Percentiles rank a stretch among this genome's conserved stretches.
These are phyloP conservation scores for Turnix velox DNA, from an alignment of 2,113 vertebrate genomes.

Conservation along the genomic window DNA sequence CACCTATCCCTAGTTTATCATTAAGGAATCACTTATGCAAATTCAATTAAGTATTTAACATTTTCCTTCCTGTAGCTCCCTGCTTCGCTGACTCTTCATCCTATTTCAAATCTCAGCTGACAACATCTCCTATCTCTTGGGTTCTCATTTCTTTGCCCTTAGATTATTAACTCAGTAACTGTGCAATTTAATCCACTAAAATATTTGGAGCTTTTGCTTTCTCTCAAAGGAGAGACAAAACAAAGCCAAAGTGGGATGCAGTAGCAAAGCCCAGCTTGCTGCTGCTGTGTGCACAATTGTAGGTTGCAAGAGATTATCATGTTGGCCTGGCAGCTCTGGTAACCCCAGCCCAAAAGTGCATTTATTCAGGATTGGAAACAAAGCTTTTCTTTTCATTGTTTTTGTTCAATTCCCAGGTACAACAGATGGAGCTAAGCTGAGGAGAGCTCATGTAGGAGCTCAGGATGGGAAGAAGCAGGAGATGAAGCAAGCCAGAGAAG, in stretches of 20 bases:
- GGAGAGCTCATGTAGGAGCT: background rate
- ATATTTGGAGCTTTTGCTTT: background rate
- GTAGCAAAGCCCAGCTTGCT: background rate
- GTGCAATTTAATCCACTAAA: background rate
- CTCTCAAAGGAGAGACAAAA: background rate
- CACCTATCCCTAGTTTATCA: slow-evolving; percentile 43
- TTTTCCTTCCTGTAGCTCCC: slow-evolving; percentile 50
- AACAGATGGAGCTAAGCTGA: background rate
- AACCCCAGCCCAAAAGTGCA: background rate
- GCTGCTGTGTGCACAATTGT: background rate
- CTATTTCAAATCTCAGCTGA: slow-evolving; percentile 35
- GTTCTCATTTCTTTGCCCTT: background rate
- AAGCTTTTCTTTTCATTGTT: background rate
- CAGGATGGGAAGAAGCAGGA: background rate
- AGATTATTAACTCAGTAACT: background rate
- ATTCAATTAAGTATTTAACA: slow-evolving; percentile 66
- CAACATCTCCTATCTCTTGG: background rate
- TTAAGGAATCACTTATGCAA: slow-evolving; percentile 52
- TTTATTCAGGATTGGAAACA: background rate
- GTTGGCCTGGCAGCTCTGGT: background rate
- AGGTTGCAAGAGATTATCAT: background rate
- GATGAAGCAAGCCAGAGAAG: background rate
- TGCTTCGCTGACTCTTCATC: slow-evolving; percentile 13
- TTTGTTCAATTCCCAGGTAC: background rate
- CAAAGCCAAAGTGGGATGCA: background rate